These are phyloP conservation scores for Ectemnius lituratus DNA, from an alignment of 2,888 invertebrate species.

Conservation along the genomic window DNA sequence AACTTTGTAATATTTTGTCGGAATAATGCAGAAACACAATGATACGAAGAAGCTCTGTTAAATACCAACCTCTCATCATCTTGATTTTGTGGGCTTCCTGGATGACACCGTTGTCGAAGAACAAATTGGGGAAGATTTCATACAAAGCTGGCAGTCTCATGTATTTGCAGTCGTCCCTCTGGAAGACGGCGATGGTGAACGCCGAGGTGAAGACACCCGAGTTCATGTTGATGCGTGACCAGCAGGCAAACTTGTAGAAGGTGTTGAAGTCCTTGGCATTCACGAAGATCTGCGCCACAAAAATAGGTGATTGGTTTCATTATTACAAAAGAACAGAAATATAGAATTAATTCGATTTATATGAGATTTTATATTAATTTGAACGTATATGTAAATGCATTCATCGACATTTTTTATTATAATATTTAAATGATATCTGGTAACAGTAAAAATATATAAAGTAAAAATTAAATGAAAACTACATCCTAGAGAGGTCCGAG, in stretches of 20 bases:
- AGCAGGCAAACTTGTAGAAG: constrained; percentile 85
- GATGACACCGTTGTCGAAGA: constrained; percentile 83
- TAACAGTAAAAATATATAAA: too few relatives aligned
- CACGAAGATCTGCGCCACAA: constrained; percentile 80
- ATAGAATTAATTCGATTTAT: too few relatives aligned
- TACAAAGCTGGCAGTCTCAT: constrained; percentile 85
- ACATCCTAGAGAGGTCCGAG: too few relatives aligned
- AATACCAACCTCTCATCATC: constrained; percentile 74
- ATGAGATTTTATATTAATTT: too few relatives aligned
- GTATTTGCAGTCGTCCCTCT: constrained; percentile 83
- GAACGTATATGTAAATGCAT: too few relatives aligned
- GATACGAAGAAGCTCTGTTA: neutral
- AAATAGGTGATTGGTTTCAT: too few relatives aligned
- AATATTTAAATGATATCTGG: too few relatives aligned
- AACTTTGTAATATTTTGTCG: too few relatives aligned
- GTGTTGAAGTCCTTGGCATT: constrained; percentile 86
- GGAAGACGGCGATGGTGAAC: constrained; percentile 82
- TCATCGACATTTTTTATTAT: too few relatives aligned
- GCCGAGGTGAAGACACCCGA: constrained; percentile 85
- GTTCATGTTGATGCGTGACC: constrained; percentile 84
- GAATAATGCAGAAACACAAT: too few relatives aligned
- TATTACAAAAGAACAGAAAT: too few relatives aligned
- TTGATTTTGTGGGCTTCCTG: constrained; percentile 82
- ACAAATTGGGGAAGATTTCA: constrained; percentile 86
- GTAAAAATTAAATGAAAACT: too few relatives aligned